A percentile compares a stretch with the other conserved stretches of the same genome.
phyloP scores from a whole-genome alignment of 2,888 invertebrate species.

The Andrena haemorrhoa region DNA sequence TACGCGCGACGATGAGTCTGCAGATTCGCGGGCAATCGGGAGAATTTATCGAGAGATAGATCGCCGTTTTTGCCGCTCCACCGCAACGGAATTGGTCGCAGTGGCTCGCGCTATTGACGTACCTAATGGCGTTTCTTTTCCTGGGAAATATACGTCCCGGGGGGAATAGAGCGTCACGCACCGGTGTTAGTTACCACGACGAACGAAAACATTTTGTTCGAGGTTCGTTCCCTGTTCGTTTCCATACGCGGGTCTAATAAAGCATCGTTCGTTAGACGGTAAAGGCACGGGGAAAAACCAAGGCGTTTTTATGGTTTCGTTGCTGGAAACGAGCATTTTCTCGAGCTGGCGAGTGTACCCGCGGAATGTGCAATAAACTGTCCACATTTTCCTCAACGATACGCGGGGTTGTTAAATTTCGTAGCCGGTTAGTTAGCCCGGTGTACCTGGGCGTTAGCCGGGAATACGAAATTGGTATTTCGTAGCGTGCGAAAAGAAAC shows the following conservation, averaged over 20 bases:
- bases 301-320: not conserved
- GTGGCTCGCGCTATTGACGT: constrained; percentile 38
- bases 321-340: not conserved
- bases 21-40: constrained; percentile 10
- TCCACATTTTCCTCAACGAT: too few relatives aligned
- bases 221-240: not conserved
- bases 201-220: constrained; percentile 33
- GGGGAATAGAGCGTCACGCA: constrained; percentile 22
- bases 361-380: not conserved
- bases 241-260: not conserved
- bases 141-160: constrained; percentile 20
- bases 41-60: constrained; percentile 43
- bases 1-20: constrained; percentile 3
- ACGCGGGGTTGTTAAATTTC: too few relatives aligned
- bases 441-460: too few relatives aligned
- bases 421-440: too few relatives aligned
- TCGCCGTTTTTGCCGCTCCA: constrained; percentile 33
- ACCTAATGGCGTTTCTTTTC: constrained; percentile 35
- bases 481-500: too few relatives aligned
- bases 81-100: constrained; percentile 32
- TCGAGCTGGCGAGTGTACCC: not conserved
- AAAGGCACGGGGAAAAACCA: not conserved
- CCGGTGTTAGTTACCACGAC: constrained; percentile 20
- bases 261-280: not conserved
- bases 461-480: too few relatives aligned